Base-by-base conservation (phyloP, 1,140 invertebrate genomes). In the Drosophila orena region DNA sequence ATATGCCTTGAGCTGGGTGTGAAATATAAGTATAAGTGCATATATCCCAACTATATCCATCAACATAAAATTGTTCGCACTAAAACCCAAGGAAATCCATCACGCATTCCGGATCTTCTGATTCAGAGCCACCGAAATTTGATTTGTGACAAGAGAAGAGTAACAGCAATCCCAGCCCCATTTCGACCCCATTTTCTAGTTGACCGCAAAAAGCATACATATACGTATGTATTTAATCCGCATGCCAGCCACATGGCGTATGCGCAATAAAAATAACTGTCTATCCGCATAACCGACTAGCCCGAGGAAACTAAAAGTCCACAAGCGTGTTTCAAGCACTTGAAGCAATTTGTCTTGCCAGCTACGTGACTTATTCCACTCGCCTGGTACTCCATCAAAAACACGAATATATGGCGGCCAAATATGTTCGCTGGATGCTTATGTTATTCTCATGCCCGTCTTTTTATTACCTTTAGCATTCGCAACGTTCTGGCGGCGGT, bases 201-300 rank as follows among this genome's bases (percentile, higher is more conserved):
- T 85, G 83, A 81, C 83, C 81, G 78, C 70, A 88, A 75, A 58
- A 71, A 44, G 60, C 57, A 61, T 64, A 75, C 62, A 59, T 55
- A 68, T 30, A 43, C 14, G 0, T 52, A 34, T 42, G 1, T 76
- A 62, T 43, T 20, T 58, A 75, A 46, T 42, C 43, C 53, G 50
- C 46, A 61, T 77, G 57, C 43, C 37, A 55, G 44, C 83, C 61
- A 52, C 79, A 83, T 81, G 70, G 47, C 80, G 60, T 83, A 83
- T 83, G 83, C 83, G 83, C 83, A 86, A 86, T 86, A 86, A 83
- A 88, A 86, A 86, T 83, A 88, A 88, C 83, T 86, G 81, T 72
- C 78, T 77, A 77, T 44, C 47, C 62, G 64, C 69, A 85, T 77
- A 77, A 47, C 44, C 58, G 64, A 62, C 62, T 74, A 72, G 58